Conservation (phyloP, 2,888 invertebrate genomes). For the Eulithis prunata region DNA sequence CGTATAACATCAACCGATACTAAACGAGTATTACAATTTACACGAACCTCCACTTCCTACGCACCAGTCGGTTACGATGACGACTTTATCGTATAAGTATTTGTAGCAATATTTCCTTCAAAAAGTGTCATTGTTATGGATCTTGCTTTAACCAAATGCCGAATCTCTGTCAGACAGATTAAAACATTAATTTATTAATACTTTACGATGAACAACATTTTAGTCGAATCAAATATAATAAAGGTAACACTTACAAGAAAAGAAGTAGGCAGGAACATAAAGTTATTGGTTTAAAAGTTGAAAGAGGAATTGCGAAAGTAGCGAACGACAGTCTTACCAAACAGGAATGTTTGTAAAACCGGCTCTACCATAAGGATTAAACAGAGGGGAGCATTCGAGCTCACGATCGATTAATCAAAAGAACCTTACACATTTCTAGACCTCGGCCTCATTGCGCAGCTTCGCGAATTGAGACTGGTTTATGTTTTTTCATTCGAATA, state of each 20-base stretch:
- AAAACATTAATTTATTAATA: no score
- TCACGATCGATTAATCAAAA: constrained; percentile 32
- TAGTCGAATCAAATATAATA: no score
- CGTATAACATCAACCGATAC: constrained; percentile 49
- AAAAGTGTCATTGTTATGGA: background rate
- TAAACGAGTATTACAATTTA: constrained; percentile 36
- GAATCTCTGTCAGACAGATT: no score
- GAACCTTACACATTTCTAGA: constrained; percentile 31
- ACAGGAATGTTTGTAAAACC: constrained; percentile 30
- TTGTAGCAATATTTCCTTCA: no score
- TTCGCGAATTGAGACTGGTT: constrained; percentile 11
- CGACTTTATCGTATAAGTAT: no score
- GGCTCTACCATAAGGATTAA: constrained; percentile 25
- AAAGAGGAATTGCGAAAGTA: constrained; percentile 27
- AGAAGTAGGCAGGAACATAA: constrained; percentile 5
- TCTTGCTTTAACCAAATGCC: background rate
- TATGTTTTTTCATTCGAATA: constrained; percentile 1
- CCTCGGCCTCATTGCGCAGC: constrained; percentile 31
- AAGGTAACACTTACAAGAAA: background rate
- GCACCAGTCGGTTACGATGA: constrained; percentile 2
- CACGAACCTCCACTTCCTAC: constrained; percentile 17
- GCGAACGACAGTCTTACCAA: constrained; percentile 18
- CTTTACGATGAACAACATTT: no score
- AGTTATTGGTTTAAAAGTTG: constrained; percentile 17
- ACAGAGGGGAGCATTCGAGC: constrained; percentile 28